Base-by-base conservation (phyloP, 2,888 invertebrate genomes). In the Electrophaes corylata region DNA sequence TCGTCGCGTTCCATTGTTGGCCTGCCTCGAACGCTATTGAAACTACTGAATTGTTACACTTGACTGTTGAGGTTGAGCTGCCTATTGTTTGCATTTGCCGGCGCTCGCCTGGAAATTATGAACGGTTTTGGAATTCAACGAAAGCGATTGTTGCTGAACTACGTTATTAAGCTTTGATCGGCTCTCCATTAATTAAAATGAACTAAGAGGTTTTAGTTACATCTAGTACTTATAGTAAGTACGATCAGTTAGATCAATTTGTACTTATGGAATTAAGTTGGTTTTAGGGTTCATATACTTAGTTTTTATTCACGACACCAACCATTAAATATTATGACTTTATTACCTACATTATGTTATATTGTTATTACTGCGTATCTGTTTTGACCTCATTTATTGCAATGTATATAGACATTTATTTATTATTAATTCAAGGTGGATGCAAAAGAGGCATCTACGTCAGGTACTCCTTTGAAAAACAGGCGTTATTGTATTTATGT, bases 11-110 rank as follows among this genome's bases (percentile, higher is more conserved):
- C 81, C 75, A 84, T 83, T 83, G 84, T 84, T 73, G 77, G 69
- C 70, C 73, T 77, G 76, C 73, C 76, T 77, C 72, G 76, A 76
- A 71, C 65, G 72, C 76, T 78, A 81, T 84, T 83, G 76, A 79
- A 78, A 78, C 76, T 78, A 71, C 71, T 72, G 78, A 79, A 81
- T 83, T 83, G 83, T 84, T 81, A 84, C 83, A 85, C 85, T 83
- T 83, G 78, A 86, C 81, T 84, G 65, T 64, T 67, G 64, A 63
- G 62, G 62, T 60, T 58, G 65, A 60, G 65, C 65, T 47, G 61
- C 47, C 66, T 61, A 67, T 67, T 64, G 67, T 67, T 65, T 61
- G 63, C 48, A 50, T 52, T 45, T 51, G 62, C 59, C 40, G 60
- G 48, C 53, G 35, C 49, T 56, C 58, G 58, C 47, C 49, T 54